A percentile compares a stretch with the other conserved stretches of the same genome.
These are phyloP conservation scores for Peromyscus melanophrys DNA, from an alignment of 2,797 vertebrate genomes.

Conservation along the genomic window DNA sequence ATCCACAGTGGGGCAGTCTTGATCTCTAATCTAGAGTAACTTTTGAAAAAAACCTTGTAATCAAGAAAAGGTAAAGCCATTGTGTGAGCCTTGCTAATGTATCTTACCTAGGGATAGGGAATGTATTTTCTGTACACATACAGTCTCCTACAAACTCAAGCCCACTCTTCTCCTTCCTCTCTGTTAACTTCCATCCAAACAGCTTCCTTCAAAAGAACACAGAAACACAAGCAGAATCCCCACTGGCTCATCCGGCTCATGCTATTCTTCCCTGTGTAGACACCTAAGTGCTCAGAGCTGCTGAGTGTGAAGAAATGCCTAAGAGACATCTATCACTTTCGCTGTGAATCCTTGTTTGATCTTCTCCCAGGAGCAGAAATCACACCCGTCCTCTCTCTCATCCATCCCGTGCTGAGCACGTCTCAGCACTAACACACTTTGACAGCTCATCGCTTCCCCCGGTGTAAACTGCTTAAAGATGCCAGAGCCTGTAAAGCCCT, in stretches of 20 bases:
- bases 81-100: not conserved
- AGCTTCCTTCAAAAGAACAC: constrained; percentile 18
- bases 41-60: not conserved
- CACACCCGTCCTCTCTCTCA: not conserved
- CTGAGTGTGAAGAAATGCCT: not conserved
- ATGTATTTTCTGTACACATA: not conserved
- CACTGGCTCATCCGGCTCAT: not conserved
- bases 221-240: not conserved
- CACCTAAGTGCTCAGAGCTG: not conserved
- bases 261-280: not conserved
- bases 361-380: constrained; percentile 4
- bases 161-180: not conserved
- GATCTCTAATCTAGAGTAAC: constrained; percentile 58
- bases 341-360: constrained; percentile 31
- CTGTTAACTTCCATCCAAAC: not conserved
- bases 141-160: not conserved
- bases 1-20: constrained; percentile 72
- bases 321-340: not conserved
- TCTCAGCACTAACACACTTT: not conserved
- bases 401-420: not conserved
- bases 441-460: not conserved
- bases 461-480: not conserved
- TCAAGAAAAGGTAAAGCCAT: constrained; percentile 20
- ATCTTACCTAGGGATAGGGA: not conserved
- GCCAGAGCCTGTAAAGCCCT: not conserved